Base-by-base conservation (phyloP, 2,888 invertebrate species). In the Agriotes lineatus region DNA sequence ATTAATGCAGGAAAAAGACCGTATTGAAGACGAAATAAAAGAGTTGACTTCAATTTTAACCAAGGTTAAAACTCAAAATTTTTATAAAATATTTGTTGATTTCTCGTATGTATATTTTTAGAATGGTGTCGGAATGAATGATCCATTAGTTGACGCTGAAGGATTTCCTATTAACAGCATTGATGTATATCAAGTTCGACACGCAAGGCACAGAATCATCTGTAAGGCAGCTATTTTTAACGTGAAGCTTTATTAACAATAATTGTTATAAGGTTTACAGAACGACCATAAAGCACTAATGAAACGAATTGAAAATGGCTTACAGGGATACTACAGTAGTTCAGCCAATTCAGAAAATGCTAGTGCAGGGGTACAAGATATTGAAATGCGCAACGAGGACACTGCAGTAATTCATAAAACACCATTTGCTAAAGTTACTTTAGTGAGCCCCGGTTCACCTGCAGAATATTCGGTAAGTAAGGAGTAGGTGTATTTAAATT, bases 111-210 rank as follows among this genome's bases (percentile, higher is more conserved):
- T n/a, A 37, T 52, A 2, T 10, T 25, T 67, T 54, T 37, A 93
- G 91, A 91, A 92, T 80, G 88, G 91, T 80, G 90, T 97, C 61
- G 96, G 95, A 0, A 95, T 98, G 96, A 85, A 87, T 4, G 96
- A 94, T 1, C 85, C 93, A 1, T 83, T 99, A 61, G 91, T 97
- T 0, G 98, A 99, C 82, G 80, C 82, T 0, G 93, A 96, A 76
- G 97, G 95, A 0, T 99, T 88, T 84, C 98, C 98, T 0, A 87
- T 96, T 42, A 89, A 88, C 74, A 95, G 96, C 78, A 92, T 99
- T 71, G 97, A 99, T 83, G 90, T 97, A 0, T 95, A 95, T 82
- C 93, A 96, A 86, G 95, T 97, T 0, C 88, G 97, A 59, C 91
- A 93, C 81, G 95, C 97, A 0, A 88, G 98, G 50, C 94, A 96